Conservation (phyloP, 2,113 vertebrate genomes). For the Pelmatolapia mariae region DNA sequence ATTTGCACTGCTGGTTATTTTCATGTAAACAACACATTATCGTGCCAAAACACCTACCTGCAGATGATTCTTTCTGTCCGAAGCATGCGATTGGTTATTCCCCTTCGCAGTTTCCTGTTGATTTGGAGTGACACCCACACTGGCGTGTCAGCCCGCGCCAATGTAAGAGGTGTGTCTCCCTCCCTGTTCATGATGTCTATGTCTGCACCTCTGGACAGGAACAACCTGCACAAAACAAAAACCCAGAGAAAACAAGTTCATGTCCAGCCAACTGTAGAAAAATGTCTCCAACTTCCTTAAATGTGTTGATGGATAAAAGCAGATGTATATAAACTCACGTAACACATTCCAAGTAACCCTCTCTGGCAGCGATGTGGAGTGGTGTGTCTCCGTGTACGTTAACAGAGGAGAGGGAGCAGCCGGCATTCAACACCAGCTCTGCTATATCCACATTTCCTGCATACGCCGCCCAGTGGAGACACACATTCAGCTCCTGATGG, state of each 20-base stretch:
- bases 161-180: slow-evolving; percentile 82
- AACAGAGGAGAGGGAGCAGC: slow-evolving; percentile 80
- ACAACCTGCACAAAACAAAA: slow-evolving; percentile 69
- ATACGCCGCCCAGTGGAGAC: slow-evolving; percentile 90
- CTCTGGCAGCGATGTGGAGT: slow-evolving; percentile 84
- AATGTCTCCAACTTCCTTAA: not conserved
- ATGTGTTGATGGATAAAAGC: not conserved
- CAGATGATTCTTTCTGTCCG: slow-evolving; percentile 87
- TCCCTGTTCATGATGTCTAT: slow-evolving; percentile 86
- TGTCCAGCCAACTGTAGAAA: not conserved
- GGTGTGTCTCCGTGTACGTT: slow-evolving; percentile 90
- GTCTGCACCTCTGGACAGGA: slow-evolving; percentile 85
- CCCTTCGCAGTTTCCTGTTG: slow-evolving; percentile 84
- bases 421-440: slow-evolving; percentile 84
- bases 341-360: slow-evolving; percentile 84
- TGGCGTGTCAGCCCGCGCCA: slow-evolving; percentile 78
- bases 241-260: not conserved
- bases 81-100: slow-evolving; percentile 79
- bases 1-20: not conserved
- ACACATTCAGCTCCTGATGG: slow-evolving; percentile 85
- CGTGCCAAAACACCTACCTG: slow-evolving; percentile 59
- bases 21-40: not conserved
- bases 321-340: slow-evolving; percentile 71
- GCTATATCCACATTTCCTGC: slow-evolving; percentile 85
- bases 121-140: slow-evolving; percentile 90